These are phyloP conservation scores for Tryphoninae sp. DNA, from an alignment of 2,888 invertebrate genomes.

Conservation along the genomic window DNA sequence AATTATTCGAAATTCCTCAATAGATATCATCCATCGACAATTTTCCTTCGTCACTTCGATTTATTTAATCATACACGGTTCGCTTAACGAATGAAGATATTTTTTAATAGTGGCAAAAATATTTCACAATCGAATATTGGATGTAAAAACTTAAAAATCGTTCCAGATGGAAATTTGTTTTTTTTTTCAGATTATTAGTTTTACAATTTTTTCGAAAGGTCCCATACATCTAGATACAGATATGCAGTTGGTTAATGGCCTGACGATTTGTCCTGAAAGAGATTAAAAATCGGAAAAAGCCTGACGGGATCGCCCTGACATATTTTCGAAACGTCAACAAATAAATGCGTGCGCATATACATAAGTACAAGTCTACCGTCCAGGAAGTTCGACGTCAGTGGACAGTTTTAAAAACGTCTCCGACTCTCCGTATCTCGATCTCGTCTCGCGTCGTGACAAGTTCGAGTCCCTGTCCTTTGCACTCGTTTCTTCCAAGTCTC, in stretches of 20 bases:
- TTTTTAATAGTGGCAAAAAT: too few relatives aligned
- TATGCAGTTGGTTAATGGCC: slow-evolving; percentile 22
- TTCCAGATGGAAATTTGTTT: not conserved
- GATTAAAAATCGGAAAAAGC: slow-evolving; percentile 45
- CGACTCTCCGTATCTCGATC: slow-evolving; percentile 40
- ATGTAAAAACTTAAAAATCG: too few relatives aligned
- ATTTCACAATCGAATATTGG: too few relatives aligned
- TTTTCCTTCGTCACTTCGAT: too few relatives aligned
- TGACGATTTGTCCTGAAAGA: slow-evolving; percentile 42
- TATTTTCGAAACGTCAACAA: slow-evolving; percentile 10
- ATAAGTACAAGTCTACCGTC: not conserved
- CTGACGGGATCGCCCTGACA: slow-evolving; percentile 27
- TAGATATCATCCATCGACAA: too few relatives aligned
- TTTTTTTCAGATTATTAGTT: not conserved
- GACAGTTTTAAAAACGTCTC: slow-evolving; percentile 38
- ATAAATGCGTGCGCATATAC: not conserved
- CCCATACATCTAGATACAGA: not conserved
- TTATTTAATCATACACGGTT: too few relatives aligned
- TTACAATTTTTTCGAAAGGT: not conserved
- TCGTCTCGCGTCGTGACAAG: slow-evolving; percentile 9
- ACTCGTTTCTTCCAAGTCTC: slow-evolving; percentile 21
- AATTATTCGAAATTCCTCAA: too few relatives aligned
- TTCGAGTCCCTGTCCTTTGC: slow-evolving; percentile 36
- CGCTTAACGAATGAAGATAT: too few relatives aligned
- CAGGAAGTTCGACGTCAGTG: not conserved